Conservation (phyloP, 2,113 vertebrate species). For the Podiceps cristatus region DNA sequence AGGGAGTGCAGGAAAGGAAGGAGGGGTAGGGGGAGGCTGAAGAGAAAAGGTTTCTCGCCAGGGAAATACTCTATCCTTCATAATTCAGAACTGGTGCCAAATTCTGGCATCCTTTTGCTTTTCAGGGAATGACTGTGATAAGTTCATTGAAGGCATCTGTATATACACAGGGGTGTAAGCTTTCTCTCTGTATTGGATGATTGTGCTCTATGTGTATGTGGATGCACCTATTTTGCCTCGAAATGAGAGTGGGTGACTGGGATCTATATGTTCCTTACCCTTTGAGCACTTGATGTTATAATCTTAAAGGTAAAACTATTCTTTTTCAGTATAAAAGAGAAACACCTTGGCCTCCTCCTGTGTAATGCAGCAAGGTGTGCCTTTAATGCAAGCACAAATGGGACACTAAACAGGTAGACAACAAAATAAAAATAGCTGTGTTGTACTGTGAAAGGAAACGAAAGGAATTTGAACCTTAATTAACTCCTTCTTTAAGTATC, state of each 20-base stretch:
- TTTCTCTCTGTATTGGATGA: neutral
- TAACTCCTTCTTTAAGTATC: constrained; percentile 59
- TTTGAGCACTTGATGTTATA: neutral
- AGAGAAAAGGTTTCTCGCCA: neutral
- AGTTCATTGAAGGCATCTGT: neutral
- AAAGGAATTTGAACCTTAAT: constrained; percentile 35
- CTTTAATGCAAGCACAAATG: neutral
- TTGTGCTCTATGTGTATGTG: accelerated
- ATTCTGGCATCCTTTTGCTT: neutral
- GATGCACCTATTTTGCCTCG: neutral
- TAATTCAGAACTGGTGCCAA: neutral
- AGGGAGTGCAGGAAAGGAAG: neutral
- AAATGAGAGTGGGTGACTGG: neutral
- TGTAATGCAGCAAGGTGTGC: neutral
- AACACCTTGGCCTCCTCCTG: neutral
- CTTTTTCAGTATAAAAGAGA: neutral
- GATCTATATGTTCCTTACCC: neutral
- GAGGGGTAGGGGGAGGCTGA: neutral
- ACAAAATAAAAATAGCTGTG: constrained; percentile 32
- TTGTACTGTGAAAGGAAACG: neutral
- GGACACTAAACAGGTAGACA: neutral
- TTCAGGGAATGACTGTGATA: neutral
- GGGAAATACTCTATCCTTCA: neutral
- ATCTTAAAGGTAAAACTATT: neutral
- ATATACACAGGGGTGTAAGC: accelerated